Conservation (phyloP, 2,113 vertebrate genomes). For the Macquaria ambigua region DNA sequence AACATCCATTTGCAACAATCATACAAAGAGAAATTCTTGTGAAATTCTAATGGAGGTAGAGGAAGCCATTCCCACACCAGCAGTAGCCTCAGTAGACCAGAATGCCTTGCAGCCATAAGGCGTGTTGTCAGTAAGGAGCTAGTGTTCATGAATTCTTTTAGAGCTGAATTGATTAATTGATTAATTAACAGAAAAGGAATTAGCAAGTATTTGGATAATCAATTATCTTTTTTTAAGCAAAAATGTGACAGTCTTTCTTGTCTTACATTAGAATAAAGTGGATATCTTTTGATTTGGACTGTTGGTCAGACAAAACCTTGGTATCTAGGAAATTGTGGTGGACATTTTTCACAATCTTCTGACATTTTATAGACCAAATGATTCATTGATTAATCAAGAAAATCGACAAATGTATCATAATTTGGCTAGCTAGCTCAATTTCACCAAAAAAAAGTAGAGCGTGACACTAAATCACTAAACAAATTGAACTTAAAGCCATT, state of each 20-base stretch:
- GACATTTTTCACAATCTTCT: too few species aligned
- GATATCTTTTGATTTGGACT: background rate
- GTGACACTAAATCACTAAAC: slow-evolving; percentile 2
- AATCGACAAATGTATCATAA: background rate
- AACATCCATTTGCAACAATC: background rate
- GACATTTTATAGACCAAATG: background rate
- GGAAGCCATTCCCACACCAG: slow-evolving; percentile 2
- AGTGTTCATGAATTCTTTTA: background rate
- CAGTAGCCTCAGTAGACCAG: slow-evolving; percentile 21
- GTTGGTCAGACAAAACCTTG: too few species aligned
- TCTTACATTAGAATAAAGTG: background rate
- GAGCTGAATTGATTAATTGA: background rate
- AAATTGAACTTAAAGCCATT: background rate
- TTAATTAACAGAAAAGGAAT: background rate
- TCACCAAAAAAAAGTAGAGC: background rate
- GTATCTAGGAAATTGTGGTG: too few species aligned
- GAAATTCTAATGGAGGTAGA: background rate
- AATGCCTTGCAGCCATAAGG: slow-evolving; percentile 23
- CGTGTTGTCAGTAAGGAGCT: too few species aligned
- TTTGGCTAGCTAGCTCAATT: background rate
- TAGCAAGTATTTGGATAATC: slow-evolving; percentile 10
- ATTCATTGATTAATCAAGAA: background rate
- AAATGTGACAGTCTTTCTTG: background rate
- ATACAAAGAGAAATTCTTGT: background rate
- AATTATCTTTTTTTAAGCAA: background rate